Percentiles rank a stretch among this genome's conserved stretches.
These are phyloP conservation scores for Hyppa rectilinea DNA, from an alignment of 2,888 invertebrate species.

Conservation along the genomic window DNA sequence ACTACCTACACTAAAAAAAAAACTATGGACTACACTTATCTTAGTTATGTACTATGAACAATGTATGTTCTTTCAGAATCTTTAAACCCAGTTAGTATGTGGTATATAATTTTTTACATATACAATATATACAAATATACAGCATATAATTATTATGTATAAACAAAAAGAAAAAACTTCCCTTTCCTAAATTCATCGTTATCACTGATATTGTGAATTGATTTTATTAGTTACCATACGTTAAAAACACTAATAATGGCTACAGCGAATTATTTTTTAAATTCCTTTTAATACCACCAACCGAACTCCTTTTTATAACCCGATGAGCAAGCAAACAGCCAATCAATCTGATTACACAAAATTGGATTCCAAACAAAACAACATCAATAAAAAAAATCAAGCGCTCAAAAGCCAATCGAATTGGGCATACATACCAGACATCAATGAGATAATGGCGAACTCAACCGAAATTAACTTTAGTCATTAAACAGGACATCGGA, in stretches of 20 bases:
- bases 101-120: no score
- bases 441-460: constrained; percentile 67
- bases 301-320: neutral
- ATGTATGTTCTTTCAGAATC: no score
- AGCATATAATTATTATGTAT: neutral
- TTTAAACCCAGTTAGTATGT: no score
- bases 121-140: neutral
- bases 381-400: constrained; percentile 22
- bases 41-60: no score
- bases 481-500: constrained; percentile 74
- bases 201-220: no score
- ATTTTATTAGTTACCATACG: no score
- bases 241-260: neutral
- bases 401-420: constrained; percentile 45
- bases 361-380: constrained; percentile 33
- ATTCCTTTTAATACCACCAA: neutral
- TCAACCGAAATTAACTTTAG: constrained; percentile 71
- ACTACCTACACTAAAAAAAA: no score
- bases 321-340: neutral
- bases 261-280: neutral
- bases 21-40: no score
- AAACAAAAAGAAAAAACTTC: neutral
- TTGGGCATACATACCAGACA: constrained; percentile 54
- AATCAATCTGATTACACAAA: constrained; percentile 17
- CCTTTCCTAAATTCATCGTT: neutral